Evolutionary conservation across 2,797 vertebrate genomes (phyloP).

Genomic region (Todus mexicanus): DNA sequence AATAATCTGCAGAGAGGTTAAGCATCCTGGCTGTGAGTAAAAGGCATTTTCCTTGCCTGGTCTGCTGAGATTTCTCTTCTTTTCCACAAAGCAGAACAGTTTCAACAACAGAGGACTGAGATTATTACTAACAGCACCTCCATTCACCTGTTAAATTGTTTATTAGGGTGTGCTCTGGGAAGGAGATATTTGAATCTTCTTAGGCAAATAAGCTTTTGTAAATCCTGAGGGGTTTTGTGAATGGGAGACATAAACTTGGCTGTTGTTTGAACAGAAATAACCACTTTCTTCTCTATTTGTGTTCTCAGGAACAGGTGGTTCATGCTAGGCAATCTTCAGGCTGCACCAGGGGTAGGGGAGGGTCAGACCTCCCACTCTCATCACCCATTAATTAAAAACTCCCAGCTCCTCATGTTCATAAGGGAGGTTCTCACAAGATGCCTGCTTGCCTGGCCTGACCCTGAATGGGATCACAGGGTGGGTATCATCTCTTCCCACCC

Average conservation of each 20-base stretch:
- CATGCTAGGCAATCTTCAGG: neutral
- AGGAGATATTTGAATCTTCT: neutral
- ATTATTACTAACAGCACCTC: neutral
- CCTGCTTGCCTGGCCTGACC: fast-evolving
- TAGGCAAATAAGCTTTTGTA: neutral
- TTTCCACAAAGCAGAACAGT: neutral
- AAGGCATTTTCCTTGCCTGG: fast-evolving
- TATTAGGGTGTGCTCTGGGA: neutral
- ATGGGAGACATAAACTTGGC: neutral
- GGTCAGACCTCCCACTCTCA: neutral
- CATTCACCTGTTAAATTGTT: neutral
- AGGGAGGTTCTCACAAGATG: neutral
- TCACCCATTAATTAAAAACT: neutral
- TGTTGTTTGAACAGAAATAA: neutral
- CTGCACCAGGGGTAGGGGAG: neutral
- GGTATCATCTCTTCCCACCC: neutral
- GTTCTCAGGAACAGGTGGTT: neutral
- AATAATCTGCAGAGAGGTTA: neutral
- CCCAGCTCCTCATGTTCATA: neutral
- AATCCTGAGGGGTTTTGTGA: neutral
- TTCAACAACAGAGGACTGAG: neutral
- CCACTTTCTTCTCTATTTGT: neutral
- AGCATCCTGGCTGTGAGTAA: neutral
- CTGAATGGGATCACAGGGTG: neutral
- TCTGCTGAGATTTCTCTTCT: neutral